Conservation (phyloP, 2,888 invertebrate species). For the Pseudoips prasinana region DNA sequence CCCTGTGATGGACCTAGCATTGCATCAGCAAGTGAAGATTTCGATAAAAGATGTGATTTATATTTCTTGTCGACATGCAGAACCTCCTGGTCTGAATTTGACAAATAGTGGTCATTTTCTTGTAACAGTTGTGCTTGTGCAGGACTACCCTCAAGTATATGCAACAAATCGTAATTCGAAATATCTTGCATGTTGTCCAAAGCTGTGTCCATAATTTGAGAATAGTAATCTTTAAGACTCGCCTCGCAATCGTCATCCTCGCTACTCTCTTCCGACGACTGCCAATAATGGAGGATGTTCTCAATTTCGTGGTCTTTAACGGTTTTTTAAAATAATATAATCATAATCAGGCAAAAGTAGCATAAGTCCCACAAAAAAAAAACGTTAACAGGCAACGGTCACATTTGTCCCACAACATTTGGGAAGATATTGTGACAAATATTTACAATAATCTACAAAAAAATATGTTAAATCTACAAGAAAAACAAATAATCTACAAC, state of each 20-base stretch:
- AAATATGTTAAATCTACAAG: no score
- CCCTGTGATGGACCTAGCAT: no score
- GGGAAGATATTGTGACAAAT: no score
- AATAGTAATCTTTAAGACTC: slow-evolving; percentile 8
- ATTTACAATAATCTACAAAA: no score
- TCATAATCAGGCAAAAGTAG: slow-evolving; percentile 7
- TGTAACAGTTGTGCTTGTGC: no score
- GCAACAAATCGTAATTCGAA: slow-evolving; percentile 4
- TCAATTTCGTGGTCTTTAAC: slow-evolving; percentile 12
- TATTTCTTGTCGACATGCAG: no score
- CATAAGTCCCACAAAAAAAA: slow-evolving; percentile 8
- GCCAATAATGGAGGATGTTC: slow-evolving; percentile 10
- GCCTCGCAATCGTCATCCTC: slow-evolving; percentile 9
- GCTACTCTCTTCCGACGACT: slow-evolving; percentile 11
- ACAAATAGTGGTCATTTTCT: no score
- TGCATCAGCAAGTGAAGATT: no score
- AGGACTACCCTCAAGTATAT: slow-evolving; percentile 6
- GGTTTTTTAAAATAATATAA: slow-evolving; percentile 7
- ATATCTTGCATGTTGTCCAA: slow-evolving; percentile 7
- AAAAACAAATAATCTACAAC: no score
- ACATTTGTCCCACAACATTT: no score
- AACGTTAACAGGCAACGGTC: slow-evolving; percentile 8
- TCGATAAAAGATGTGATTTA: no score
- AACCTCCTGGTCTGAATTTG: no score
- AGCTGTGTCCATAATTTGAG: slow-evolving; percentile 5